Conservation (phyloP, 2,797 vertebrate genomes). For the Phalloptychus januarius region DNA sequence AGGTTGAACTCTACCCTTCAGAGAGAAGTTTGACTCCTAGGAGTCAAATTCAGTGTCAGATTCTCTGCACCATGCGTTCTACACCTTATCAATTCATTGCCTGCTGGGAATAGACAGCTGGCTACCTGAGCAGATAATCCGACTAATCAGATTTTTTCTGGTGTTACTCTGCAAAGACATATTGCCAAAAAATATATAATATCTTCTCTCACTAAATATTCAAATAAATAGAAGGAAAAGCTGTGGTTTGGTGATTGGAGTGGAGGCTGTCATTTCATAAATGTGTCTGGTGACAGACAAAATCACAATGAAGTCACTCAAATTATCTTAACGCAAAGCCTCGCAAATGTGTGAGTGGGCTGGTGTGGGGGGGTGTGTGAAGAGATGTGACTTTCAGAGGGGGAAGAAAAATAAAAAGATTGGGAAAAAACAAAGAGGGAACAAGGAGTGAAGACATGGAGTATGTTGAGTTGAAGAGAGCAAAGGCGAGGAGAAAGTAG, state of each 20-base stretch:
- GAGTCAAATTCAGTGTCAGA: neutral
- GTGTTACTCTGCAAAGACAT: neutral
- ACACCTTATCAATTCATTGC: neutral
- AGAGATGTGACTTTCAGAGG: constrained; percentile 46
- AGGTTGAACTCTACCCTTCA: neutral
- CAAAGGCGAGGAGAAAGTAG: constrained; percentile 24
- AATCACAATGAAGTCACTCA: constrained; percentile 65
- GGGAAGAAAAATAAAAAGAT: constrained; percentile 31
- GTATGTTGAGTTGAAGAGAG: constrained; percentile 22
- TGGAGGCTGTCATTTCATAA: constrained; percentile 56
- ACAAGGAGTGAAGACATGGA: constrained; percentile 28
- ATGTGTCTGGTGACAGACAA: constrained; percentile 56
- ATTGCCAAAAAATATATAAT: neutral
- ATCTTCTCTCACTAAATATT: constrained; percentile 40
- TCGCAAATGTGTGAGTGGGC: constrained; percentile 46
- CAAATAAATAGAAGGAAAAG: constrained; percentile 22
- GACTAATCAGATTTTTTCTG: neutral
- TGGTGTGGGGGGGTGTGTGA: constrained; percentile 51
- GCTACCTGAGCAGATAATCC: neutral
- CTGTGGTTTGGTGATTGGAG: constrained; percentile 38
- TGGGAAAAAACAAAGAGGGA: constrained; percentile 20
- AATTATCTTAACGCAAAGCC: constrained; percentile 48
- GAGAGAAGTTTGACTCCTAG: neutral
- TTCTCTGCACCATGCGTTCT: neutral
- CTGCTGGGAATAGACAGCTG: neutral